These are phyloP conservation scores for Strix uralensis DNA, from an alignment of 2,113 vertebrate genomes.

Conservation along the genomic window DNA sequence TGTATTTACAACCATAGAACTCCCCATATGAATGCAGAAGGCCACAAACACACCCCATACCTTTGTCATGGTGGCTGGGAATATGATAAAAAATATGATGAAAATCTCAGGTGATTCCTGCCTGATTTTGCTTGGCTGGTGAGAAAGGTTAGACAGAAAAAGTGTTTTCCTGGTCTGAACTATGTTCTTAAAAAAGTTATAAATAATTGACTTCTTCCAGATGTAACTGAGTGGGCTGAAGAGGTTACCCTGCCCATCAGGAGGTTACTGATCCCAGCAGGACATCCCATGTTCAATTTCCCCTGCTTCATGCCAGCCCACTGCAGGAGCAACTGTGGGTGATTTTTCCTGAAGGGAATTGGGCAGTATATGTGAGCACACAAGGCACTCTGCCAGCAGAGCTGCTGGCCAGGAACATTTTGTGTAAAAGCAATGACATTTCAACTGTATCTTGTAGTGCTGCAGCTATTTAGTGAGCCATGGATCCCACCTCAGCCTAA, in stretches of 20 bases:
- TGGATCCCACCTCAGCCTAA: background rate
- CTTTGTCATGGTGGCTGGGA: background rate
- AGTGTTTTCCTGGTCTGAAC: background rate
- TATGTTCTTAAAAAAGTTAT: background rate
- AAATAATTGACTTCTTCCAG: background rate
- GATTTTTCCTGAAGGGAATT: background rate
- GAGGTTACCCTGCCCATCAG: background rate
- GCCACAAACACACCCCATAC: background rate
- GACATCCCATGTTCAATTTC: background rate
- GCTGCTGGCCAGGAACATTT: background rate
- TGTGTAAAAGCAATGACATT: background rate
- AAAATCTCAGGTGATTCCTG: background rate
- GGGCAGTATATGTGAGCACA: background rate
- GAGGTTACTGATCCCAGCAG: background rate
- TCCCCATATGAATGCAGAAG: background rate
- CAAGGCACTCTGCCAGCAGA: background rate
- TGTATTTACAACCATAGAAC: background rate
- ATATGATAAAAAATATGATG: background rate
- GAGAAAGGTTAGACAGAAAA: background rate
- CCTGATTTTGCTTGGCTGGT: background rate
- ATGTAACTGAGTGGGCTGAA: background rate
- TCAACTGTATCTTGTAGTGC: background rate
- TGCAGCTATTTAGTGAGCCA: background rate
- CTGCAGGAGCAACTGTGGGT: background rate
- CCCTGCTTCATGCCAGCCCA: background rate